Evolutionary conservation across 2,113 vertebrate genomes (phyloP).

Genomic region (Potamarius usumacintae): DNA sequence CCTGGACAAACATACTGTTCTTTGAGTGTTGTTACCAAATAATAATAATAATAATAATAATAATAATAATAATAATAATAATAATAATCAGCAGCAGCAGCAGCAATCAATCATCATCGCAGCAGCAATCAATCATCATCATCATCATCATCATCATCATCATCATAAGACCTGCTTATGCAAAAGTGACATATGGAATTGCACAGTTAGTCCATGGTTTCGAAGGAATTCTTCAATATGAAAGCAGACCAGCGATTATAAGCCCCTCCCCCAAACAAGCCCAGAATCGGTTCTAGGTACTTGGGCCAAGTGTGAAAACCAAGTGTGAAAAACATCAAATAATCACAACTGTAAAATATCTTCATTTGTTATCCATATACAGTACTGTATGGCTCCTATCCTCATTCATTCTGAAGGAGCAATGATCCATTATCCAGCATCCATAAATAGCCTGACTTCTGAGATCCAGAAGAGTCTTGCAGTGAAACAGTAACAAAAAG

Average conservation of each 20-base stretch:
- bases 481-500: constrained; percentile 34
- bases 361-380: neutral
- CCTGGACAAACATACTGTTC: neutral
- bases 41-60: neutral
- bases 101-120: no score
- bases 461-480: constrained; percentile 4
- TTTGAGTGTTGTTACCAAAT: neutral
- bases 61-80: no score
- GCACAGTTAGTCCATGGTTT: neutral
- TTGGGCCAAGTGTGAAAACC: neutral
- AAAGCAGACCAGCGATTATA: neutral
- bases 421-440: neutral
- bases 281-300: neutral
- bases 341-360: neutral
- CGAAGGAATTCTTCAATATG: neutral
- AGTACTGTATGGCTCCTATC: neutral
- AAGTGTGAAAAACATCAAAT: neutral
- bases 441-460: neutral
- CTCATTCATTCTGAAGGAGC: neutral
- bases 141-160: neutral
- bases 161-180: neutral
- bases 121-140: no score
- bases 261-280: neutral
- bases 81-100: no score
- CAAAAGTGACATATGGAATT: neutral